Conservation (phyloP, 2,888 invertebrate species). For the Piscicola geometra region DNA sequence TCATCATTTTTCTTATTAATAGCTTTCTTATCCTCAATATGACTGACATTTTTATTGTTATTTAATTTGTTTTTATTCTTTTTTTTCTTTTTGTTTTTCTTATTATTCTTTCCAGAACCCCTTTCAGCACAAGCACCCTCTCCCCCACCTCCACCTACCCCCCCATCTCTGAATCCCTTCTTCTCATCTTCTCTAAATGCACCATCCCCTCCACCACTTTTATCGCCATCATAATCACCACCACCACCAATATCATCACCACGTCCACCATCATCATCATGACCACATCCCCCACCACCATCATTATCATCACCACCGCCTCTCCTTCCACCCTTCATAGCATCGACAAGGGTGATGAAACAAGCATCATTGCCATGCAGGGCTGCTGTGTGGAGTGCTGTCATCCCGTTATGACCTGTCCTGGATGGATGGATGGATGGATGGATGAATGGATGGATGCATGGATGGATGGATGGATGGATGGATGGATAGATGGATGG, state of each 20-base stretch:
- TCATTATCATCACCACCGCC: not conserved
- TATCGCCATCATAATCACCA: not conserved
- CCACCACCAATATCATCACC: not conserved
- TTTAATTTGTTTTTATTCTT: not conserved
- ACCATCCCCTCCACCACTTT: not conserved
- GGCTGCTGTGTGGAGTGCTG: not conserved
- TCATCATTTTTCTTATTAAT: not conserved
- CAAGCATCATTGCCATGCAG: not conserved
- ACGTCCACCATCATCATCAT: constrained; percentile 1
- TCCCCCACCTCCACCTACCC: no score
- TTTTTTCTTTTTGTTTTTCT: not conserved
- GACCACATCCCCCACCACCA: not conserved
- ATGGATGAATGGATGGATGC: no score
- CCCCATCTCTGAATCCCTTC: not conserved
- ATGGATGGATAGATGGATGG: no score
- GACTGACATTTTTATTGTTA: not conserved
- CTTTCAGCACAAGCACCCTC: no score
- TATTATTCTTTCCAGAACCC: not conserved
- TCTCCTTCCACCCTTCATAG: not conserved
- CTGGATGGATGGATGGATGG: no score
- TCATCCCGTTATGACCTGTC: not conserved
- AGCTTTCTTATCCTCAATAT: not conserved
- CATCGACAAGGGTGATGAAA: not conserved
- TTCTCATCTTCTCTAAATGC: not conserved
- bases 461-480: no score